phyloP scores from a whole-genome alignment of 30 jellyfish, hydroid and myxozoan species.

The Aurelia sp. region DNA sequence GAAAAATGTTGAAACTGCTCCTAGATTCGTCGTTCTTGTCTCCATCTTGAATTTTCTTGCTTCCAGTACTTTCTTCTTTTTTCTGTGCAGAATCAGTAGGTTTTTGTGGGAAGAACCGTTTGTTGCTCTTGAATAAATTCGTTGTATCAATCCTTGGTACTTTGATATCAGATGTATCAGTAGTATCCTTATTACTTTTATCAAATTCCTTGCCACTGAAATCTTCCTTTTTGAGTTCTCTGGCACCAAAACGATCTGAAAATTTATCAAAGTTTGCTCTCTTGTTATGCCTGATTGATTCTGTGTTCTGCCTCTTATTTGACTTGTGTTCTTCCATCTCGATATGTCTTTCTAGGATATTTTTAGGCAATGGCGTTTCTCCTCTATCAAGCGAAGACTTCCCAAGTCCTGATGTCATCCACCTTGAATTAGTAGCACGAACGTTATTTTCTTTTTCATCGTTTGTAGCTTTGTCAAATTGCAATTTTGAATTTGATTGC shows the following conservation, averaged over 20 bases:
- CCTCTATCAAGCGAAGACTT: not conserved
- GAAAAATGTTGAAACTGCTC: not conserved
- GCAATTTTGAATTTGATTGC: slow-evolving; percentile 16
- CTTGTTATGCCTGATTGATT: not conserved
- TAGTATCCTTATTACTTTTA: not conserved
- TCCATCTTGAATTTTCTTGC: not conserved
- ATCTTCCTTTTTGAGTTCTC: not conserved
- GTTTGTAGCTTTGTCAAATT: slow-evolving; percentile 24
- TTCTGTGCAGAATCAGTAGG: not conserved
- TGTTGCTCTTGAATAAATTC: not conserved
- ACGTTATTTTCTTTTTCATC: not conserved
- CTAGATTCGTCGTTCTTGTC: not conserved
- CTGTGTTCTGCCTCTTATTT: not conserved
- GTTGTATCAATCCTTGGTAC: not conserved
- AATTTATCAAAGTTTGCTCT: not conserved
- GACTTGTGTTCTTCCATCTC: slow-evolving; percentile 22
- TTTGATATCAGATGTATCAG: not conserved
- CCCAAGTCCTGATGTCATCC: not conserved
- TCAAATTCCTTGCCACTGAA: not conserved
- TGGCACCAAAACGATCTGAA: not conserved
- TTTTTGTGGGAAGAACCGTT: not conserved
- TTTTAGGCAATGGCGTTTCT: slow-evolving; percentile 44
- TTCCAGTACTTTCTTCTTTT: no score
- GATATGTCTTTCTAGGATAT: slow-evolving; percentile 52
- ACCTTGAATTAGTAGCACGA: not conserved